These are phyloP conservation scores for Heliocidaris tuberculata DNA, from an alignment of 35 echinoderm and acorn worm genomes.

Conservation along the genomic window DNA sequence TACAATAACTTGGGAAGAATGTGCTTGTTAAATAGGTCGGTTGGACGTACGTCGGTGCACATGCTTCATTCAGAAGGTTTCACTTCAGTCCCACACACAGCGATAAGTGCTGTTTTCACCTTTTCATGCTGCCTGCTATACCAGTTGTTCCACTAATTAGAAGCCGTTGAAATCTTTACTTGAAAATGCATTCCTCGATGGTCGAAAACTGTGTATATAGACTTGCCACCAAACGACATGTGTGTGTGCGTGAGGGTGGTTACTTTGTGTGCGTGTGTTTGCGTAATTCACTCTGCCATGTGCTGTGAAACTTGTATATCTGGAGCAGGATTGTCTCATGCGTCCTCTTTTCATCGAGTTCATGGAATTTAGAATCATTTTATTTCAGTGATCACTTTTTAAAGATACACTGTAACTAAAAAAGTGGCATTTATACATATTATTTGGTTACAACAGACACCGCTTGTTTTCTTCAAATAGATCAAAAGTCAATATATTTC, in stretches of 20 bases:
- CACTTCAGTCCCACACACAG: not conserved
- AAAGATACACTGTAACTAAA: too few species aligned
- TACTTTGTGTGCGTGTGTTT: not conserved
- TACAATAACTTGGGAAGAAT: too few species aligned
- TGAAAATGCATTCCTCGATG: not conserved
- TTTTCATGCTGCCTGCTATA: conserved; percentile 7
- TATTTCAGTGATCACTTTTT: too few species aligned
- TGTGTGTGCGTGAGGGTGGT: not conserved
- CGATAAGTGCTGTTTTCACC: conserved; percentile 10
- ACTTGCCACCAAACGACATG: not conserved
- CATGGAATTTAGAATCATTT: not conserved
- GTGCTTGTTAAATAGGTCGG: not conserved
- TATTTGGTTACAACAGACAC: too few species aligned
- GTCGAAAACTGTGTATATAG: not conserved
- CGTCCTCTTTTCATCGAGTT: not conserved
- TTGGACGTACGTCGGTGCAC: not conserved
- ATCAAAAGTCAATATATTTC: too few species aligned
- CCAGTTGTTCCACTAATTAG: not conserved
- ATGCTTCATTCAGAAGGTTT: not conserved
- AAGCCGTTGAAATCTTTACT: conserved; percentile 1
- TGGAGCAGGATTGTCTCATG: not conserved
- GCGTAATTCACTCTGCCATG: too few species aligned
- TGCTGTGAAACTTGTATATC: too few species aligned
- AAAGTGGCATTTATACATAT: too few species aligned
- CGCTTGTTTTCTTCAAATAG: too few species aligned